Base-by-base conservation (phyloP, 2,797 vertebrate genomes). In the Pampus argenteus region DNA sequence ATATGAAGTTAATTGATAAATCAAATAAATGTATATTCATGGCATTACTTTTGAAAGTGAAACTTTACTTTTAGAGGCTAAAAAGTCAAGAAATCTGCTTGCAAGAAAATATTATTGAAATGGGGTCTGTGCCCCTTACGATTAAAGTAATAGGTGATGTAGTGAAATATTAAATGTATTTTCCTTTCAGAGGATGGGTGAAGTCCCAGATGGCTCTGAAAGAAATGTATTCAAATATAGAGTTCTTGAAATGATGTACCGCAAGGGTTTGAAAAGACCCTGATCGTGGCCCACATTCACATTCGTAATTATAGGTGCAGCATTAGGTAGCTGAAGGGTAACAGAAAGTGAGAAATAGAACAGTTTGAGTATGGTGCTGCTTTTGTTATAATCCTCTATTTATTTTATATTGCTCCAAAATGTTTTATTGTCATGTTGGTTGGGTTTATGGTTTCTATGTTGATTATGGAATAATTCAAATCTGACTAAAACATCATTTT, bases 41-140 rank as follows among this genome's bases (percentile, higher is more conserved):
- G n/a, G n/a, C n/a, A n/a, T n/a, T n/a, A n/a, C n/a, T n/a, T n/a
- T n/a, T n/a, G n/a, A n/a, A n/a, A n/a, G n/a, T n/a, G n/a, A n/a
- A n/a, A n/a, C n/a, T n/a, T n/a, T n/a, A n/a, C n/a, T n/a, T n/a
- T n/a, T n/a, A n/a, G n/a, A n/a, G n/a, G n/a, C n/a, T n/a, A n/a
- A n/a, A n/a, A n/a, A n/a, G n/a, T n/a, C n/a, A n/a, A n/a, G n/a
- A n/a, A n/a, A n/a, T n/a, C n/a, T n/a, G n/a, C n/a, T 15, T 45
- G 15, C 22, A 52, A 49, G 11, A 14, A 71, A 49, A 48, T 13
- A 8, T 59, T 52, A 60, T 5, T 67, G 18, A 40, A 50, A 62
- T 28, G n/a, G 44, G 7, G 44, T 54, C 1, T 10, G 18, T 63
- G 61, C 6, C 10, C 54, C 11, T 9, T n/a, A 22, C 36, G 60